phyloP scores from a whole-genome alignment of 2,888 invertebrate genomes.

The Gasteruption jaculator region DNA sequence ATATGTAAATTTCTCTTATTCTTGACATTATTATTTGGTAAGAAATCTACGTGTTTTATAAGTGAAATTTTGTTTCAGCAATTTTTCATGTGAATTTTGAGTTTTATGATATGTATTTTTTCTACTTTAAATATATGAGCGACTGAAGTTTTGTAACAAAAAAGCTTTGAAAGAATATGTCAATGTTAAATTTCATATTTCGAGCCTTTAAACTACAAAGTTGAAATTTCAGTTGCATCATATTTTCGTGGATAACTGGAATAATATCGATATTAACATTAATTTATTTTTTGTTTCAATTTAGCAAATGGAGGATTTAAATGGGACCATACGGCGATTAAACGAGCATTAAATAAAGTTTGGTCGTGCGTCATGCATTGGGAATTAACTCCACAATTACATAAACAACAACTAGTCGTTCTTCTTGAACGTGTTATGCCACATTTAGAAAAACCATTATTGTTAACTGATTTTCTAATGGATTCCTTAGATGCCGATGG shows the following conservation, averaged over 20 bases:
- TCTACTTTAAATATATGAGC: too few species aligned
- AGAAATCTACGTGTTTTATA: too few species aligned
- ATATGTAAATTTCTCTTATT: slow-evolving; percentile 1
- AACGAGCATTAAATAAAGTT: slow-evolving; percentile 64
- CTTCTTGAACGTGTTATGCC: slow-evolving; percentile 79
- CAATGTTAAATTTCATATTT: not conserved
- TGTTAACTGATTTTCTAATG: slow-evolving; percentile 88
- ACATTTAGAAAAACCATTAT: slow-evolving; percentile 73
- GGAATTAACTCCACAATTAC: slow-evolving; percentile 64
- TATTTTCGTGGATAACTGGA: too few species aligned
- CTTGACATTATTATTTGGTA: not conserved
- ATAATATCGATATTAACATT: not conserved
- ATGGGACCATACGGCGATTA: slow-evolving; percentile 57
- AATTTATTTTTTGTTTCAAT: slow-evolving; percentile 6
- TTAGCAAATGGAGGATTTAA: slow-evolving; percentile 51
- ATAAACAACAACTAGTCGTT: slow-evolving; percentile 74
- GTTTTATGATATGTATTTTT: too few species aligned
- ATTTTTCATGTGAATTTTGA: too few species aligned
- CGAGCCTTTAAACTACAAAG: too few species aligned
- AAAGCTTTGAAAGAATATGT: too few species aligned
- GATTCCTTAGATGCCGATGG: slow-evolving; percentile 85
- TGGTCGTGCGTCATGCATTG: slow-evolving; percentile 76
- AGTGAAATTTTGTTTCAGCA: too few species aligned
- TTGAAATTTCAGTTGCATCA: too few species aligned
- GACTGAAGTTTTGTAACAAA: too few species aligned